Evolutionary conservation across 2,797 vertebrate species (phyloP), one percentile per base, ranked within the genome.

Genomic region (Coregonus sp.): DNA sequence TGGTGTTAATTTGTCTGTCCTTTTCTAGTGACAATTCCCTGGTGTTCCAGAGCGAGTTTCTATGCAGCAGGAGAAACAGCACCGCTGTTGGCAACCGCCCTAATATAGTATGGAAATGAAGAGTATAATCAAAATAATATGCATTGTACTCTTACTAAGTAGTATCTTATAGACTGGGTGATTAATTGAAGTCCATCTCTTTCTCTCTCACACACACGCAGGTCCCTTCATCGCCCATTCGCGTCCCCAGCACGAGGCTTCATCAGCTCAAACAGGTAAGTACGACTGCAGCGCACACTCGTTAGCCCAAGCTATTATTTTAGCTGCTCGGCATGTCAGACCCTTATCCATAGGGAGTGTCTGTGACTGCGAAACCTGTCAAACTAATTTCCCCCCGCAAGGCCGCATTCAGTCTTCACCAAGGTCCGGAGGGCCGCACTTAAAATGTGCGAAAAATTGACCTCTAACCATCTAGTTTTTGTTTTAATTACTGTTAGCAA

Each of bases 251-350:
- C 86, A 96, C 94, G 81, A 93, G 94, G 25, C 94, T 98, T 75
- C 94, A 97, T 89, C 96, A 97, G 86, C 97, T 98, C 69, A 97
- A 98, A 92, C 96, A 97, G 92, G 96, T 97, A 91, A 94, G 85
- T 65, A 50, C 20, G 2, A 47, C 56, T 37, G 33, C 51, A 9
- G 7, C 14, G 3, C 20, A 20, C 9, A 14, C n/a, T 16, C 29
- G 25, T 29, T 25, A 12, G 11, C 15, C 40, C 40, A 0, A 4
- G 14, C 7, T 5, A 2, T 50, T 14, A 0, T 11, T 51, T 25
- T 40, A 68, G 1, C 16, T 35, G 6, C 1, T 11, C 9, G 29
- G 86, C 88, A 85, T 89, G 85, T 85, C 79, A 87, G 85, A 86
- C 87, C 84, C 86, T 47, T 5, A 81, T 72, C 76, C 84, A 70